Evolutionary conservation across 2,797 vertebrate genomes (phyloP).

Genomic region (Sylvilagus floridanus): DNA sequence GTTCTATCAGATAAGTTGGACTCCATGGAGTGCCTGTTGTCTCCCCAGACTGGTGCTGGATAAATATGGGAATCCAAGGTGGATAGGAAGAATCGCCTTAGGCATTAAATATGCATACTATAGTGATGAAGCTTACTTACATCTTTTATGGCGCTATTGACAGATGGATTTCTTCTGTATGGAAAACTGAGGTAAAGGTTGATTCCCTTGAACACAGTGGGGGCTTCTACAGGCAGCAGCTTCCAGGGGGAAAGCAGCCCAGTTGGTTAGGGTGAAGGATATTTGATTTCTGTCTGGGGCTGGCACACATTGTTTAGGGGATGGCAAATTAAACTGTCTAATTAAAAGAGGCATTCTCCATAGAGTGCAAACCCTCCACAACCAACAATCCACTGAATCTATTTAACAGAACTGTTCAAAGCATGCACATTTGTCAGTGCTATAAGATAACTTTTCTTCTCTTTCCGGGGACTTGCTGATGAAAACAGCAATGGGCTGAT

Average conservation of each 20-base stretch:
- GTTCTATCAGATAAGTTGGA: constrained; percentile 78
- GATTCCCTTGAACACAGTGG: constrained; percentile 8
- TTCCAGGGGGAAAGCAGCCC: constrained; percentile 20
- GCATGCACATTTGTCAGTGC: not conserved
- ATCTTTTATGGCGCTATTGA: constrained; percentile 67
- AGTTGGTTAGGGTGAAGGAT: constrained; percentile 23
- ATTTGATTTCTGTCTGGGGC: constrained; percentile 26
- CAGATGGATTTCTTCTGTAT: constrained; percentile 62
- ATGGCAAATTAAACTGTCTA: constrained; percentile 9
- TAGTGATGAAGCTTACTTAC: constrained; percentile 60
- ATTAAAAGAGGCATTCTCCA: constrained; percentile 23
- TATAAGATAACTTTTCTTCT: not conserved
- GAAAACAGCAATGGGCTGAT: not conserved
- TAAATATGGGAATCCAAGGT: constrained; percentile 72
- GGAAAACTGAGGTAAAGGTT: constrained; percentile 38
- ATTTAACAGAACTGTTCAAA: not conserved
- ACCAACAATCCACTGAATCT: not conserved
- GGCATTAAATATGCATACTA: constrained; percentile 77
- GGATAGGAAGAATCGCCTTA: constrained; percentile 64
- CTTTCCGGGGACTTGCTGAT: not conserved
- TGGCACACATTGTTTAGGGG: not conserved
- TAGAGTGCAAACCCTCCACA: not conserved
- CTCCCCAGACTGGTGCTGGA: constrained; percentile 66
- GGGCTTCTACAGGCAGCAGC: constrained; percentile 3
- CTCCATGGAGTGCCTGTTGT: constrained; percentile 72